Conservation (phyloP, 2,113 vertebrate species). For the Amphiprion percula region DNA sequence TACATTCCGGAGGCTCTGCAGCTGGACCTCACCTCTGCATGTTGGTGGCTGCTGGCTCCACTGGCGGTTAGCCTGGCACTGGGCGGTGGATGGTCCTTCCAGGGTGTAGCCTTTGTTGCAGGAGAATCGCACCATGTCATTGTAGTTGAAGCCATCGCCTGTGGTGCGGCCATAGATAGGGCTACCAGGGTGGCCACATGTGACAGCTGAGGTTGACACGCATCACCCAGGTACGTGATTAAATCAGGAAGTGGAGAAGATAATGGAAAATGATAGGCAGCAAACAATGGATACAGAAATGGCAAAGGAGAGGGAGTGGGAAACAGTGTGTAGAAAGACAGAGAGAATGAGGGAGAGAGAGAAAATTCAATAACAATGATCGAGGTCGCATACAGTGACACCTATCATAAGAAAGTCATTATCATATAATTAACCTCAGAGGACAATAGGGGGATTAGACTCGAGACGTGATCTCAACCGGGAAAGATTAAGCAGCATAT, state of each 20-base stretch:
- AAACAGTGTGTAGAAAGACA: background rate
- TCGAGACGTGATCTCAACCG: conserved; percentile 25
- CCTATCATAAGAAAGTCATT: conserved; percentile 64
- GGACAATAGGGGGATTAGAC: conserved; percentile 39
- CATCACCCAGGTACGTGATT: conserved; percentile 1
- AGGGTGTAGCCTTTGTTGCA: conserved; percentile 96
- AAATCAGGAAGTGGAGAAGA: background rate
- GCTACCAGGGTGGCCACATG: conserved; percentile 96
- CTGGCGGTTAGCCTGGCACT: conserved; percentile 94
- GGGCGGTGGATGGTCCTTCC: conserved; percentile 94
- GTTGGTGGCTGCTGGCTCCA: conserved; percentile 96
- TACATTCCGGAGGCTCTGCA: conserved; percentile 11
- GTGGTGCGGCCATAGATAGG: conserved; percentile 96
- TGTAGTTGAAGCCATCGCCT: conserved; percentile 96
- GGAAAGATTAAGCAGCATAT: conserved; percentile 39
- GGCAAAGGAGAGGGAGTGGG: background rate
- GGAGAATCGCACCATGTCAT: conserved; percentile 93
- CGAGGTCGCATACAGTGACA: conserved; percentile 51
- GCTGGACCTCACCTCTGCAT: conserved; percentile 90
- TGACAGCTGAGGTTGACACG: conserved; percentile 87
- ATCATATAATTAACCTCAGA: conserved; percentile 68
- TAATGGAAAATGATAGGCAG: background rate
- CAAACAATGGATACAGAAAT: background rate
- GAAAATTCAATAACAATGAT: conserved; percentile 56
- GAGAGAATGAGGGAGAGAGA: background rate